phyloP scores from a whole-genome alignment of 2,113 vertebrate species.

The Pseudopipra pipra region DNA sequence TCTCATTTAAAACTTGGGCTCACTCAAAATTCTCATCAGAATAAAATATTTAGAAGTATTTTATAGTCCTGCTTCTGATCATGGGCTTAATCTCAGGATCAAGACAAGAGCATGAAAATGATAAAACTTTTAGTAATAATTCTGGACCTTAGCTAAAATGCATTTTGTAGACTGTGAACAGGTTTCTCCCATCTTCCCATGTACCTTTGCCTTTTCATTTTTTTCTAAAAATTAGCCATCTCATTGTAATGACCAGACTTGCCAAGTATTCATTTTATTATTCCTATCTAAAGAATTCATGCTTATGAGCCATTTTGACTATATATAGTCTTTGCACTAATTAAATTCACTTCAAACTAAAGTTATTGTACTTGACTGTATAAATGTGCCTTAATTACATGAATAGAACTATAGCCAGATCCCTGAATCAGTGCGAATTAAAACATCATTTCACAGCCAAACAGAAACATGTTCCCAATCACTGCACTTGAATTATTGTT shows the following conservation, averaged over 20 bases:
- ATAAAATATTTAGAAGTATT: neutral
- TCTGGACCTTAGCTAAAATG: neutral
- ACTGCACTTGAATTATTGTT: conserved; percentile 99
- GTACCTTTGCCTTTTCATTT: neutral
- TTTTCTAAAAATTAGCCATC: neutral
- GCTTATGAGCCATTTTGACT: conserved; percentile 80
- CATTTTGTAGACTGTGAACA: neutral
- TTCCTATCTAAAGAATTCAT: conserved; percentile 69
- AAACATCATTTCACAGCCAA: conserved; percentile 93
- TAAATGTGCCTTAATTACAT: conserved; percentile 89
- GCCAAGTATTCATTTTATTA: conserved; percentile 59
- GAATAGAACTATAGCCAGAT: conserved; percentile 73
- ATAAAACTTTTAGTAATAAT: neutral
- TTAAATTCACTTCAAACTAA: conserved; percentile 85
- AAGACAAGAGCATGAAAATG: neutral
- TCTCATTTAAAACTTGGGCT: neutral
- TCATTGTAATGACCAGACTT: conserved; percentile 28
- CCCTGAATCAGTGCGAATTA: conserved; percentile 86
- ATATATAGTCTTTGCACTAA: conserved; percentile 77
- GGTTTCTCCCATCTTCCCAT: neutral
- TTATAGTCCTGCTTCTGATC: neutral
- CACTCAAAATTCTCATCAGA: neutral
- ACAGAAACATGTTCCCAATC: conserved; percentile 97
- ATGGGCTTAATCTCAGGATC: neutral
- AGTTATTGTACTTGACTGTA: conserved; percentile 84